Conservation (phyloP, 2,797 vertebrate genomes). For the Pygocentrus nattereri region DNA sequence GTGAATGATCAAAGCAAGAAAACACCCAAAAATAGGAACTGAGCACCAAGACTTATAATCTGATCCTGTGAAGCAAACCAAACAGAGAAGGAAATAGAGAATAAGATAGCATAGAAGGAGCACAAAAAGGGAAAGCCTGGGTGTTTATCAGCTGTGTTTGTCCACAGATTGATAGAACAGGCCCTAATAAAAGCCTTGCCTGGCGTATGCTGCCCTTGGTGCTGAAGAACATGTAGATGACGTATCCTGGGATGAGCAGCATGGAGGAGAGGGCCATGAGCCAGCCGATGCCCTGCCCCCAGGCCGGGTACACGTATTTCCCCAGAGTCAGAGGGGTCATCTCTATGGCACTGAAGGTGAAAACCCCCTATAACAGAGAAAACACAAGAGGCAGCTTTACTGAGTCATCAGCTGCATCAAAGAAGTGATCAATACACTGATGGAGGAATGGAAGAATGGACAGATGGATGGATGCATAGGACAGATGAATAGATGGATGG, state of each 20-base stretch:
- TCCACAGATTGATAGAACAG: neutral
- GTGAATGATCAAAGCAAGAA: too few species aligned
- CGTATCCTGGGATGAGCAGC: conserved; percentile 88
- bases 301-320: conserved; percentile 85
- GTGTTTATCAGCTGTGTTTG: neutral
- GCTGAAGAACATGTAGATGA: conserved; percentile 83
- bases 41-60: too few species aligned
- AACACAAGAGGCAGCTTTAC: conserved; percentile 29
- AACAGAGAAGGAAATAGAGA: too few species aligned
- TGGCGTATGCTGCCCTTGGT: conserved; percentile 82
- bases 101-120: too few species aligned
- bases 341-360: conserved; percentile 90
- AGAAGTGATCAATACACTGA: neutral
- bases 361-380: conserved; percentile 82
- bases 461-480: neutral
- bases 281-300: conserved; percentile 91
- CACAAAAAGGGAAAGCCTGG: too few species aligned
- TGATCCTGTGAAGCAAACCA: too few species aligned
- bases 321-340: conserved; percentile 90
- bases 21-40: too few species aligned
- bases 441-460: neutral
- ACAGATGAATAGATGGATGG: neutral
- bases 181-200: conserved; percentile 62
- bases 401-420: neutral
- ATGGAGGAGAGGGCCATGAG: conserved; percentile 91